Conservation (phyloP, 92 coral and sea anemone species). For the Phenganax stokvisi region DNA sequence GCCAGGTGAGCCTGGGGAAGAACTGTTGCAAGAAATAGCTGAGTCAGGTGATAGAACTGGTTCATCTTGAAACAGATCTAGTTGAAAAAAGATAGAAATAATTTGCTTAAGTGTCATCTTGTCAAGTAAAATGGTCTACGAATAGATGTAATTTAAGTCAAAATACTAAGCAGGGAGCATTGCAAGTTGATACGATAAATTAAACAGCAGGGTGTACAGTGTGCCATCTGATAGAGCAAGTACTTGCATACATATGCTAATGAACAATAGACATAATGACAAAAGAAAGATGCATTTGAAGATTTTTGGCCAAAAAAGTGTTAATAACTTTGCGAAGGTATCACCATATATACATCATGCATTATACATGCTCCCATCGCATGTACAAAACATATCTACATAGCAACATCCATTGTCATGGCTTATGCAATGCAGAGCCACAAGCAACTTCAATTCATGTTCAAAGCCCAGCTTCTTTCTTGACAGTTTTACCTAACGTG, state of each 20-base stretch:
- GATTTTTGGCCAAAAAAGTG: not conserved
- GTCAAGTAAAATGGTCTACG: not conserved
- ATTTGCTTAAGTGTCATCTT: not conserved
- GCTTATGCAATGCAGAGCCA: conserved; percentile 9
- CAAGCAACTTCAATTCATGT: not conserved
- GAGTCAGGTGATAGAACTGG: conserved; percentile 38
- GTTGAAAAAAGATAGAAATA: not conserved
- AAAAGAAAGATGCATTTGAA: no score
- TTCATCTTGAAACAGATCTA: conserved; percentile 29
- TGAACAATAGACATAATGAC: no score
- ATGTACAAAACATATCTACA: not conserved
- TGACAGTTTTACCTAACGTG: conserved; percentile 5
- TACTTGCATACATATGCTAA: no score
- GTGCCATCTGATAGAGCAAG: no score
- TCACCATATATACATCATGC: not conserved
- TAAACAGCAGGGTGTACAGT: no score
- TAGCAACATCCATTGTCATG: not conserved
- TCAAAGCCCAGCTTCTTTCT: not conserved
- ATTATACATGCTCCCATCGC: not conserved
- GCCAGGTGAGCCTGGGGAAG: conserved; percentile 97
- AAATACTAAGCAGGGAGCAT: not conserved
- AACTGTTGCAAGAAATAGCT: conserved; percentile 52
- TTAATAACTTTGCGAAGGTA: not conserved
- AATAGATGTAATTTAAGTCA: not conserved
- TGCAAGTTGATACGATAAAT: no score